Percentiles rank a stretch among this genome's conserved stretches.
Conservation (phyloP, 2,888 invertebrate genomes). For the Himalopsyche tibetana region DNA sequence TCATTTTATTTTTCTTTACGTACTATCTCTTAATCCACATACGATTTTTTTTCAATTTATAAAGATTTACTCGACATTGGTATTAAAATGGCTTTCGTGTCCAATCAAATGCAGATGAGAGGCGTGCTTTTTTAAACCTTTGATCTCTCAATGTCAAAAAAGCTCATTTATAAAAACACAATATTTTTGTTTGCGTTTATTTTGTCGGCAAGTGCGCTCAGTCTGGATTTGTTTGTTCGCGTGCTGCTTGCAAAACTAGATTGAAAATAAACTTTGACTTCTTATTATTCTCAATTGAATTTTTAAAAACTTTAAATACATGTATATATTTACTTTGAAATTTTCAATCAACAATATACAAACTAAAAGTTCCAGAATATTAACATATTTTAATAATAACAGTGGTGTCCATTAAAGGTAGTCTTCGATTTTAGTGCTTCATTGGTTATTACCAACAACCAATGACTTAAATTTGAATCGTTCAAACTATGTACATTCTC, state of each 20-base stretch:
- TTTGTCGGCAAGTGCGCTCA: background rate
- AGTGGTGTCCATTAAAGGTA: no score
- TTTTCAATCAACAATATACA: background rate
- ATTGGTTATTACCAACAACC: no score
- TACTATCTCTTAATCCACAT: no score
- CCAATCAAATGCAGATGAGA: constrained; percentile 8
- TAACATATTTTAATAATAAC: no score
- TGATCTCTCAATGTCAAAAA: constrained; percentile 13
- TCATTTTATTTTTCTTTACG: no score
- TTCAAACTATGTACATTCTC: no score
- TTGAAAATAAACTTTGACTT: background rate
- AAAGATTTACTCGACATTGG: no score
- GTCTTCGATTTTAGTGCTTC: no score
- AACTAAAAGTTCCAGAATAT: no score
- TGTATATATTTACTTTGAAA: background rate
- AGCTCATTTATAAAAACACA: background rate
- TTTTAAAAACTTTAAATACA: background rate
- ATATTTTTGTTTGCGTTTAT: background rate
- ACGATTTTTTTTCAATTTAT: no score
- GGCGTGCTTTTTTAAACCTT: background rate
- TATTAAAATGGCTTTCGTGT: no score
- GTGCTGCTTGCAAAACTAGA: background rate
- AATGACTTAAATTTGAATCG: no score
- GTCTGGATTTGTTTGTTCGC: background rate
- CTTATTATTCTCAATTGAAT: background rate